Evolutionary conservation across 2,797 vertebrate species (phyloP).

Genomic region (Austrolebias charrua): DNA sequence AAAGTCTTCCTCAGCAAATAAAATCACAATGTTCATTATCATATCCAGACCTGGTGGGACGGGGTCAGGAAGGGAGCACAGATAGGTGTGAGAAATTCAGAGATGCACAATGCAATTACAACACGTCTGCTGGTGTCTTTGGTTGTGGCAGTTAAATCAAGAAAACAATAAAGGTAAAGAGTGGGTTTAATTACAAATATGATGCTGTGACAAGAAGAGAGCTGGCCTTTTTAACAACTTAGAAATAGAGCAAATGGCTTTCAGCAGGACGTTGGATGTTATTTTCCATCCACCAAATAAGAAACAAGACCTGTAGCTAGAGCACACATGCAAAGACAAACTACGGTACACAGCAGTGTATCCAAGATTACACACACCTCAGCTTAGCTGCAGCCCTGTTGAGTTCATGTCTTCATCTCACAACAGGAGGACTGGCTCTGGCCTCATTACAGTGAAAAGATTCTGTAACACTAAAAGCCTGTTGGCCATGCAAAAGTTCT

Average conservation of each 20-base stretch:
- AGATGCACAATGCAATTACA: constrained; percentile 4
- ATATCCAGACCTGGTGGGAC: constrained; percentile 33
- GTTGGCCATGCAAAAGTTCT: constrained; percentile 68
- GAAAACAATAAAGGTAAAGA: constrained; percentile 28
- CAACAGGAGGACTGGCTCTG: constrained; percentile 37
- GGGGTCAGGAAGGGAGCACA: constrained; percentile 23
- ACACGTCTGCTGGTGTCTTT: constrained; percentile 4
- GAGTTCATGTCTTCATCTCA: constrained; percentile 34
- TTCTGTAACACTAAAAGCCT: constrained; percentile 59
- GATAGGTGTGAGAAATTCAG: constrained; percentile 35
- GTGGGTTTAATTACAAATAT: constrained; percentile 27
- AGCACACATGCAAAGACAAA: constrained; percentile 13
- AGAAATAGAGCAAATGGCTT: too few relatives aligned
- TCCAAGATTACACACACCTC: background rate
- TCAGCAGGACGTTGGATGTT: background rate
- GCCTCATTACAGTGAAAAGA: constrained; percentile 64
- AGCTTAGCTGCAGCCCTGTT: constrained; percentile 8
- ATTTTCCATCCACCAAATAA: background rate
- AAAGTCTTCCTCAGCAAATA: constrained; percentile 62
- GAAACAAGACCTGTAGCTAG: background rate
- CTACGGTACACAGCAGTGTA: background rate
- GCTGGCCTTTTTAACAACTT: constrained; percentile 5
- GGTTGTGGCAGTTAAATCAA: constrained; percentile 20
- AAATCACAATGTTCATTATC: constrained; percentile 61
- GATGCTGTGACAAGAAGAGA: constrained; percentile 21